Base-by-base conservation (phyloP, 2,113 vertebrate species). In the Phaethon lepturus region DNA sequence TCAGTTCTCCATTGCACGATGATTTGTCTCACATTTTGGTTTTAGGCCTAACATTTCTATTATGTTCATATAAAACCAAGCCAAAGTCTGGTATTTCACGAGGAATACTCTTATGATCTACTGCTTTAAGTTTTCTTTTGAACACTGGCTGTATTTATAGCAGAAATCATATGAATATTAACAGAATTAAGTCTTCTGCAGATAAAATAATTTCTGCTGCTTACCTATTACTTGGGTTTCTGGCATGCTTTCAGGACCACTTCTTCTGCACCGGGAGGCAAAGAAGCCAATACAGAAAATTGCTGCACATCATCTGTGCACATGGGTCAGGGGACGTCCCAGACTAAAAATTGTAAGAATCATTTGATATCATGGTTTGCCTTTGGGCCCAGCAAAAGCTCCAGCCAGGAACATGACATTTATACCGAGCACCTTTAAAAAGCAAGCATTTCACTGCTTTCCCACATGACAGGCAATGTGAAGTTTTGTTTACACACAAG, bases 1-100 rank as follows among this genome's bases (percentile, higher is more conserved):
- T 98, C 98, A 97, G 97, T 98, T 98, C 98, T 98, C 96, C 98
- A 97, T 93, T 96, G 98, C 98, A 98, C 97, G 24, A 86, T 92
- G 94, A 96, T 95, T 98, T 98, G 85, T 94, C 98, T 87, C 88
- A 80, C 17, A 5, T 59, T 78, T 86, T 53, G 35, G 47, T 56
- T 86, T 89, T 56, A 56, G 69, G 49, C 93, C 90, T 98, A 98
- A 97, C 64, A 81, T 97, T 97, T 90, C 97, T 98, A 95, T 95
- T 92, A 88, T 12, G 55, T 66, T 45, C 49, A 58, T 85, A 71
- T 63, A 87, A 94, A 94, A 94, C 2, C 56, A 52, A 60, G 35
- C 40, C 69, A 15, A 82, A 72, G 35, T 14, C 58, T 18, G 33
- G 26, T 38, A 45, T 69, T 53, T 74, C 81, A 52, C 3, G 31